Evolutionary conservation across 2,113 vertebrate species (phyloP).

Genomic region (Entelurus aequoreus): DNA sequence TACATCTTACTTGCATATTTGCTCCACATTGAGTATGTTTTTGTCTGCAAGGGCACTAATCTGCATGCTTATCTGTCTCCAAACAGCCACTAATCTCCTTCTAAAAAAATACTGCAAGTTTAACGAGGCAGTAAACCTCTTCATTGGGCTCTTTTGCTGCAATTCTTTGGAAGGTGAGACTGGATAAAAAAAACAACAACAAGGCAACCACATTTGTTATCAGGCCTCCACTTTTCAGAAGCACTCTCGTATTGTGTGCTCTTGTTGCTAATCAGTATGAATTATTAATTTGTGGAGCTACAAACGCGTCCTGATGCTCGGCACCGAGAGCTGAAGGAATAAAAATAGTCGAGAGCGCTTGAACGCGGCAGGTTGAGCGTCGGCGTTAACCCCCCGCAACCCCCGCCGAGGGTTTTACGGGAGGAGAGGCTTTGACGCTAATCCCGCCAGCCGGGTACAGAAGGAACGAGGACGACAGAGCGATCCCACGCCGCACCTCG

Average conservation of each 20-base stretch:
- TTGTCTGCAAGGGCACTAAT: slow-evolving; percentile 38
- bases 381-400: slow-evolving; percentile 31
- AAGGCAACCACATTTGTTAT: slow-evolving; percentile 36
- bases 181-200: slow-evolving; percentile 6
- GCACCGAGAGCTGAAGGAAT: slow-evolving; percentile 37
- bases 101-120: slow-evolving; percentile 27
- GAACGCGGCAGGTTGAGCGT: slow-evolving; percentile 56
- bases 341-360: slow-evolving; percentile 53
- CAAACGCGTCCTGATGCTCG: slow-evolving; percentile 60
- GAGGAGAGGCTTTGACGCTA: slow-evolving; percentile 61
- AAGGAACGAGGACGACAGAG: slow-evolving; percentile 54
- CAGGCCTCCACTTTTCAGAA: slow-evolving; percentile 37
- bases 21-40: no score
- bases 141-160: slow-evolving; percentile 15
- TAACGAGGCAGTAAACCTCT: slow-evolving; percentile 13
- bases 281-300: slow-evolving; percentile 57
- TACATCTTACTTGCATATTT: no score
- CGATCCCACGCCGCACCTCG: slow-evolving; percentile 37
- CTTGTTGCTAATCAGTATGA: slow-evolving; percentile 47
- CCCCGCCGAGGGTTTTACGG: slow-evolving; percentile 51
- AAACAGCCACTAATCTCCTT: slow-evolving; percentile 49
- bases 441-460: slow-evolving; percentile 59
- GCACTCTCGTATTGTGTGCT: slow-evolving; percentile 26
- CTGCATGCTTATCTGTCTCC: slow-evolving; percentile 41
- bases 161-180: slow-evolving; percentile 24